Evolutionary conservation across 2,113 vertebrate genomes (phyloP).

Genomic region (Pterocles gutturalis): DNA sequence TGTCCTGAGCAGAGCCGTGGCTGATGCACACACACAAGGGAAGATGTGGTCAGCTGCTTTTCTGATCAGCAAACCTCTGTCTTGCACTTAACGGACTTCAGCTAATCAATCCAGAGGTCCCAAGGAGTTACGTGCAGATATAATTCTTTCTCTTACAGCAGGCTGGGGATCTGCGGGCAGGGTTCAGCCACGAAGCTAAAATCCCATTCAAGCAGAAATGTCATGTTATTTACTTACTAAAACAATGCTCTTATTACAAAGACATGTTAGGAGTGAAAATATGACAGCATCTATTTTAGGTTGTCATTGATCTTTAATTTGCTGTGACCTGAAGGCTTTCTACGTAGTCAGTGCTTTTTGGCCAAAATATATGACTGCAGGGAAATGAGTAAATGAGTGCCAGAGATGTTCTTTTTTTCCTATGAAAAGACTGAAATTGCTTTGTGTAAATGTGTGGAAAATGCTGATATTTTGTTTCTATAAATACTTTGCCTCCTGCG

Average conservation of each 20-base stretch:
- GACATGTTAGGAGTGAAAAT: constrained; percentile 57
- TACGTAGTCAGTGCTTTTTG: constrained; percentile 67
- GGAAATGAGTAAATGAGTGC: constrained; percentile 70
- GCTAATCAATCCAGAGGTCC: background rate
- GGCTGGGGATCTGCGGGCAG: background rate
- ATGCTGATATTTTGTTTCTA: constrained; percentile 86
- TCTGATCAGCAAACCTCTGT: background rate
- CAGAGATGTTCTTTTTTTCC: constrained; percentile 68
- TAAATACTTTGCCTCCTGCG: constrained; percentile 79
- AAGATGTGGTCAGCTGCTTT: background rate
- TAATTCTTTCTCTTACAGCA: background rate
- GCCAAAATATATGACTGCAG: constrained; percentile 66
- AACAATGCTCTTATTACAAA: constrained; percentile 61
- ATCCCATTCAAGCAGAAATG: constrained; percentile 37
- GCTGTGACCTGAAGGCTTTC: constrained; percentile 70
- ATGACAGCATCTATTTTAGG: constrained; percentile 68
- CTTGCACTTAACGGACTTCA: background rate
- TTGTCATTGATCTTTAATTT: constrained; percentile 75
- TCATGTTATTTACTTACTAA: constrained; percentile 68
- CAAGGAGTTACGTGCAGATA: background rate
- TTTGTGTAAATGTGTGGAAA: constrained; percentile 85
- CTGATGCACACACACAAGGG: accelerated
- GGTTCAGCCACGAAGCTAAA: constrained; percentile 8
- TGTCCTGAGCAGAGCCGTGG: accelerated
- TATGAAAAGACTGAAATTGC: constrained; percentile 80